phyloP scores from a whole-genome alignment of 2,797 vertebrate genomes.

The Iguana delicatissima region DNA sequence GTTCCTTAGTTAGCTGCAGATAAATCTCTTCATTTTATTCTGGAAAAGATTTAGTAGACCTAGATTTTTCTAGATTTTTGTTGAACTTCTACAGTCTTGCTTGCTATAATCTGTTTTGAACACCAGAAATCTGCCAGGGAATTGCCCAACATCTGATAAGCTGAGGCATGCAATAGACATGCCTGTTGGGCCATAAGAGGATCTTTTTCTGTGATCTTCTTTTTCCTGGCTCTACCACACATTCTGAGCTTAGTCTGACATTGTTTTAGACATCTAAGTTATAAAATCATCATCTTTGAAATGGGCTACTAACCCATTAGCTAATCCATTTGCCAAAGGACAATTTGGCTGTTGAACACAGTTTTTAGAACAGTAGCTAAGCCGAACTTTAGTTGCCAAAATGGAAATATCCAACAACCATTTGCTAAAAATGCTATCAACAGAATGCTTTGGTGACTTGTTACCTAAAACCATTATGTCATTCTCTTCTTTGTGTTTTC shows the following conservation, averaged over 20 bases:
- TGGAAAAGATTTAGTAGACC: not conserved
- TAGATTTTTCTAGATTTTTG: not conserved
- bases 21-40: not conserved
- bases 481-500: not conserved
- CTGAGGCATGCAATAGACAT: not conserved
- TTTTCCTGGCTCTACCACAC: not conserved
- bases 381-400: not conserved
- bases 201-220: not conserved
- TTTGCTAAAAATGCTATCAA: not conserved
- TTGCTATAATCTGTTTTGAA: not conserved
- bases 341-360: not conserved
- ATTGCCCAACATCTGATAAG: not conserved
- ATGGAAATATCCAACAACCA: not conserved
- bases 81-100: not conserved
- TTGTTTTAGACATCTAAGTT: not conserved
- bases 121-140: not conserved
- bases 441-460: not conserved
- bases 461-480: not conserved
- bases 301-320: no score
- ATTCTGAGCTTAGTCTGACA: not conserved
- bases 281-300: not conserved
- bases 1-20: not conserved
- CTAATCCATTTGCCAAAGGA: no score
- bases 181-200: not conserved
- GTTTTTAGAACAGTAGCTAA: not conserved